Evolutionary conservation across 1,140 invertebrate species (phyloP), one percentile per base, ranked within the genome.

Genomic region (Aphelinus atriplicis): DNA sequence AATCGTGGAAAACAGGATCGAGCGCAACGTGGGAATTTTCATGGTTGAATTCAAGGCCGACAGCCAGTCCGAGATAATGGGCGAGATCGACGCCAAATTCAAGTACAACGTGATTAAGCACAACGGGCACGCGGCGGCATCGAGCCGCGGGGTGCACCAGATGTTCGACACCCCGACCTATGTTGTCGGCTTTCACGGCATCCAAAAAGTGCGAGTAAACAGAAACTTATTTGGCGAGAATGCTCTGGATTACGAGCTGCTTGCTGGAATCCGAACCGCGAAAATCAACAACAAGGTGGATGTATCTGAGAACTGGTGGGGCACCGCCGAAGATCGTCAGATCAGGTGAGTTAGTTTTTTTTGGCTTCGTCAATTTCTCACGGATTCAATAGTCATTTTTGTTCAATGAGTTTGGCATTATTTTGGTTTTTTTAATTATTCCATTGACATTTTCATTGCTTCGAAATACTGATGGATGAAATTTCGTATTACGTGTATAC

Each of bases 301-400:
- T 84, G 96, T 96, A 0, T 90, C 90, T 10, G 93, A 98, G 83
- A 99, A 99, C 85, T 99, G 95, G 95, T 99, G 98, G 98, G 98
- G 97, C 6, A 93, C 92, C 3, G 86, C 86, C 2, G 90, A 94
- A 69, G 90, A 94, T 57, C 84, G 84, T 4, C 86, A 89, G 51
- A 99, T 99, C 48, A 84, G 78, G 82, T 84, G 46, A 83, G 77
- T 69, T 81, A 58, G 73, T 7, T 64, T 10, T 60, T 9, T 53
- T 53, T 53, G 4, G 26, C 26, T 26, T 26, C 26, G 26, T 26
- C 26, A 26, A 26, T 26, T 26, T 26, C 26, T 26, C 26, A 26
- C 26, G 26, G 26, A 26, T 26, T 26, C 26, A 26, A 26, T 26
- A 26, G 26, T 26, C 26, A 26, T 26, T 26, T 26, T 26, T 26